phyloP scores from a whole-genome alignment of 2,113 vertebrate genomes.

The Leptosomus discolor region DNA sequence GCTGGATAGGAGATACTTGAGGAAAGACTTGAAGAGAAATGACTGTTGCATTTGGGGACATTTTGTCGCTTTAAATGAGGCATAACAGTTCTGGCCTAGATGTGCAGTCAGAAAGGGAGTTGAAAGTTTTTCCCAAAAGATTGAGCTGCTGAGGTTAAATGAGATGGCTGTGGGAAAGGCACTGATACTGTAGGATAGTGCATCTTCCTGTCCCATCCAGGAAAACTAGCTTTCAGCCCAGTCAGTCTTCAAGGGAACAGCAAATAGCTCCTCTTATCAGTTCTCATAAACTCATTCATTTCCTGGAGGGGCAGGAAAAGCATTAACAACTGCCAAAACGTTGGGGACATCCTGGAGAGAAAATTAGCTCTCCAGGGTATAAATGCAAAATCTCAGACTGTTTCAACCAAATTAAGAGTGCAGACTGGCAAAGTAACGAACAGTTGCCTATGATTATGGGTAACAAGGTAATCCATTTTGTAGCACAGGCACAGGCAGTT shows the following conservation, averaged over 20 bases:
- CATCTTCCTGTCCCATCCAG: neutral
- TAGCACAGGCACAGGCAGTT: neutral
- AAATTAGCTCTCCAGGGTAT: constrained; percentile 41
- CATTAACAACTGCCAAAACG: constrained; percentile 17
- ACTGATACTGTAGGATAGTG: neutral
- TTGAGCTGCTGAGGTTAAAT: neutral
- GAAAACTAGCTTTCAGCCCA: neutral
- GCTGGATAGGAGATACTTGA: neutral
- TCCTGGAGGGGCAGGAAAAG: constrained; percentile 26
- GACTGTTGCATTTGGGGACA: neutral
- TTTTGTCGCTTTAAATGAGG: neutral
- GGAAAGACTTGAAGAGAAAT: neutral
- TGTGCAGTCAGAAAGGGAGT: neutral
- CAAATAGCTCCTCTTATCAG: constrained; percentile 10
- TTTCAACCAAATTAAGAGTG: neutral
- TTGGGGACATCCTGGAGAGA: neutral
- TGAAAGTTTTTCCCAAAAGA: neutral
- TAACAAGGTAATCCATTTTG: neutral
- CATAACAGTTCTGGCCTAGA: rapidly evolving
- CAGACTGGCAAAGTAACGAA: constrained; percentile 3
- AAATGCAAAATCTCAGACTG: constrained; percentile 38
- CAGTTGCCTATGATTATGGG: constrained; percentile 7
- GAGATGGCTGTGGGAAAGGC: neutral
- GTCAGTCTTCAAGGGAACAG: neutral
- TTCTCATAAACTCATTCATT: neutral